A percentile compares a stretch with the other conserved stretches of the same genome.
These are phyloP conservation scores for Clistopyga incitator DNA, from an alignment of 2,888 invertebrate genomes.

Conservation along the genomic window DNA sequence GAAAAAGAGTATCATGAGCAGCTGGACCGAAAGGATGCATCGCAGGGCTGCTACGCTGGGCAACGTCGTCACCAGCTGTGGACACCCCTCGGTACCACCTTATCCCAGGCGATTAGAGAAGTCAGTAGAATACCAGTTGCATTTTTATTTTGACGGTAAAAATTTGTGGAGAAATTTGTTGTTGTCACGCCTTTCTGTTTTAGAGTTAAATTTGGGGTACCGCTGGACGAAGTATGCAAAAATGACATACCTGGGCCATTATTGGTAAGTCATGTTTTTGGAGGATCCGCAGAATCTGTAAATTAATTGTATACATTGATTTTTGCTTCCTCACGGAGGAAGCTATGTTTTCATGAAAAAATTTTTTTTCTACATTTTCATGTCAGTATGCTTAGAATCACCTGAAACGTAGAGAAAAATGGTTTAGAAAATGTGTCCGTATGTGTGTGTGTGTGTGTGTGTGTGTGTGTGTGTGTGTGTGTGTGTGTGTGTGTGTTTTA, in stretches of 20 bases:
- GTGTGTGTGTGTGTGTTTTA: too few species aligned
- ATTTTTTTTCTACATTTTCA: too few species aligned
- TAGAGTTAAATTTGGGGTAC: slow-evolving; percentile 96
- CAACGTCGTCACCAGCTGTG: slow-evolving; percentile 96
- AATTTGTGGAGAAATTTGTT: background rate
- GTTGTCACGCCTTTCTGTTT: slow-evolving; percentile 78
- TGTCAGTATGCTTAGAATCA: too few species aligned
- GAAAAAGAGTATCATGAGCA: slow-evolving; percentile 89
- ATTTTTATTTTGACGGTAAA: background rate
- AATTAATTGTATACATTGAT: background rate
- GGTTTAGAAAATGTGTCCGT: too few species aligned
- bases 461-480: too few species aligned
- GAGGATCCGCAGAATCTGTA: background rate
- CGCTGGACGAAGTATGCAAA: slow-evolving; percentile 96
- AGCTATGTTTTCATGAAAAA: too few species aligned
- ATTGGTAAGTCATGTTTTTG: slow-evolving; percentile 87
- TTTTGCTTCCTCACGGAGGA: too few species aligned
- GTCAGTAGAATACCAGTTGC: slow-evolving; percentile 68
- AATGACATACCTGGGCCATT: slow-evolving; percentile 97
- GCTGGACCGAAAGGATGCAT: slow-evolving; percentile 97
- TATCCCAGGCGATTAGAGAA: slow-evolving; percentile 95
- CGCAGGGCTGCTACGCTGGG: slow-evolving; percentile 95
- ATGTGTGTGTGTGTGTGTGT: too few species aligned
- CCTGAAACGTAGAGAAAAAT: too few species aligned
- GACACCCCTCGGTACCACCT: slow-evolving; percentile 91